Conservation (phyloP, 2,888 invertebrate species). For the Leptinotarsa juncta region DNA sequence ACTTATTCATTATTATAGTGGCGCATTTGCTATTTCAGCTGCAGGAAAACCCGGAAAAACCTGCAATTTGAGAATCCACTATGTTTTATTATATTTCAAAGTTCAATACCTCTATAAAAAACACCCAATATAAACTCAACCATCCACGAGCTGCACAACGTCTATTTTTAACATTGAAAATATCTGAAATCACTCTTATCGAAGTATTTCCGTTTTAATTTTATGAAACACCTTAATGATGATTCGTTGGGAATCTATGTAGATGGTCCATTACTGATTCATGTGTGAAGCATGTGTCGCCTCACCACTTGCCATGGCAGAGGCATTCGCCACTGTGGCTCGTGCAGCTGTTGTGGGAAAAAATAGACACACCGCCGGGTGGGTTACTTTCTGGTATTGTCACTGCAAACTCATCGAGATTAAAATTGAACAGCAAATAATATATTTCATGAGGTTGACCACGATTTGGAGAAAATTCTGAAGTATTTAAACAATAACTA, state of each 20-base stretch:
- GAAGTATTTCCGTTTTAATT: constrained; percentile 51
- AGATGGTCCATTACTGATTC: constrained; percentile 43
- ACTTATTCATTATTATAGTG: too few relatives aligned
- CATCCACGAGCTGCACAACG: too few relatives aligned
- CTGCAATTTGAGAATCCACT: too few relatives aligned
- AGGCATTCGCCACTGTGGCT: background rate
- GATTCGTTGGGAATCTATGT: constrained; percentile 41
- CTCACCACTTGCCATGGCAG: constrained; percentile 51
- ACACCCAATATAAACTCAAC: too few relatives aligned
- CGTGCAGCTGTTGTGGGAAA: constrained; percentile 13
- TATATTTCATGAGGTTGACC: too few relatives aligned
- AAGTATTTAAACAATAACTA: too few relatives aligned
- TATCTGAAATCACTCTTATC: constrained; percentile 4
- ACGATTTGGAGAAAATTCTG: too few relatives aligned
- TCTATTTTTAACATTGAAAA: background rate
- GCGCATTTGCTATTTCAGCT: too few relatives aligned
- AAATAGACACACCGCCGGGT: constrained; percentile 7
- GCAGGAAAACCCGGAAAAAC: too few relatives aligned
- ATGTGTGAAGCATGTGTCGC: constrained; percentile 52
- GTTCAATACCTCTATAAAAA: too few relatives aligned
- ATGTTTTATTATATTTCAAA: too few relatives aligned
- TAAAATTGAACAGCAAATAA: too few relatives aligned
- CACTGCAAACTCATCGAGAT: background rate
- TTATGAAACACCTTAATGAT: constrained; percentile 44
- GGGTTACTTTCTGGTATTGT: background rate